Evolutionary conservation across 2,113 vertebrate genomes (phyloP).

Genomic region (Paralichthys olivaceus): DNA sequence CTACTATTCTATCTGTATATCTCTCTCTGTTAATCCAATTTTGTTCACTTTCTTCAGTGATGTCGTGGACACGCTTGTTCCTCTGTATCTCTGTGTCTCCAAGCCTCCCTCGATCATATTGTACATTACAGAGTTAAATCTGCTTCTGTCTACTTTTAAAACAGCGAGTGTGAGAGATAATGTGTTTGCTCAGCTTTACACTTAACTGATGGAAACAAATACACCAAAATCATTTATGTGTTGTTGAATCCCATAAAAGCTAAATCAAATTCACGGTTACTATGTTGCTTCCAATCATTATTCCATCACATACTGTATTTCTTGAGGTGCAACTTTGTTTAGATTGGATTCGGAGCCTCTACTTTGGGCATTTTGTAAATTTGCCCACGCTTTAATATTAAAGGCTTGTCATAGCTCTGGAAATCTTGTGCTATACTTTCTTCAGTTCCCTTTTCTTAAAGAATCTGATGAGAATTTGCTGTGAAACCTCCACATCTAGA

Average conservation of each 20-base stretch:
- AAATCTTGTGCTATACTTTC: neutral
- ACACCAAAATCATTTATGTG: conserved; percentile 25
- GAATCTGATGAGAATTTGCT: too few relatives aligned
- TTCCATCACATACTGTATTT: neutral
- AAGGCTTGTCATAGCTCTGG: neutral
- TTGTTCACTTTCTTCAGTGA: conserved; percentile 71
- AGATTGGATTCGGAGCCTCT: neutral
- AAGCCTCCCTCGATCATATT: conserved; percentile 37
- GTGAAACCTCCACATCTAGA: neutral
- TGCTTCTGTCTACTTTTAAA: conserved; percentile 22
- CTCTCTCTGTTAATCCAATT: conserved; percentile 78
- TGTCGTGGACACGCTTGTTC: conserved; percentile 64
- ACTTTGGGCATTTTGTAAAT: neutral
- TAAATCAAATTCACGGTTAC: neutral
- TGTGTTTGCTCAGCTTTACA: conserved; percentile 39
- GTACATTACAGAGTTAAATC: conserved; percentile 35
- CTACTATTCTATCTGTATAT: conserved; percentile 81
- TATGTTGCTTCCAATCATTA: neutral
- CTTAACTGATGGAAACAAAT: conserved; percentile 53
- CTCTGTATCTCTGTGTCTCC: conserved; percentile 85
- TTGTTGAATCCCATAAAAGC: neutral
- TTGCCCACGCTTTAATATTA: neutral
- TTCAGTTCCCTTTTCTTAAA: neutral
- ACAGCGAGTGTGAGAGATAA: conserved; percentile 46
- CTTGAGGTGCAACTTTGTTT: neutral